Percentiles rank a stretch among this genome's conserved stretches.
Evolutionary conservation across 2,797 vertebrate species (phyloP).

Genomic region (Benthosema pterotum): DNA sequence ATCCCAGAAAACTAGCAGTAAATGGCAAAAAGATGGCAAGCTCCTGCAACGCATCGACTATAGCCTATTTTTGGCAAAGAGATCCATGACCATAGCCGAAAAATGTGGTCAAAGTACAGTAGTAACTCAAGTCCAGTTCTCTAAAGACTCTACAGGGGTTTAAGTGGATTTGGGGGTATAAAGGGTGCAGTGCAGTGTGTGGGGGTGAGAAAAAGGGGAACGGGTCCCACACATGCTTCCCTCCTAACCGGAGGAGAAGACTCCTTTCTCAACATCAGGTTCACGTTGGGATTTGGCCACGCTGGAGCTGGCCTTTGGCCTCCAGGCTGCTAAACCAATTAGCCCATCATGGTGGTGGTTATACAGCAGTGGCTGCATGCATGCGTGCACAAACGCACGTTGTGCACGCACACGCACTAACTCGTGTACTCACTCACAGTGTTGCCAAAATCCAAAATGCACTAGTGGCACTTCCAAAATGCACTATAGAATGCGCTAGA

Average conservation of each 20-base stretch:
- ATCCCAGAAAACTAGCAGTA: no score
- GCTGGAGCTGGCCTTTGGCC: slow-evolving; percentile 81
- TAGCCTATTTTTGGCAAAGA: no score
- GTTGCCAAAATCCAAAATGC: no score
- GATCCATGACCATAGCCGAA: no score
- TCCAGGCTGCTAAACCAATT: slow-evolving; percentile 84
- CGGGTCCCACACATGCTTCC: slow-evolving; percentile 74
- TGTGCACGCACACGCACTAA: no score
- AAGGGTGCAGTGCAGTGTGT: slow-evolving; percentile 10
- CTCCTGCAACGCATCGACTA: no score
- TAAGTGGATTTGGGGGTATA: slow-evolving; percentile 51
- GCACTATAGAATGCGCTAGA: no score
- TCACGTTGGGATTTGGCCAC: slow-evolving; percentile 80
- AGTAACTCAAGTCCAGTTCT: no score
- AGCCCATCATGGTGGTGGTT: slow-evolving; percentile 79
- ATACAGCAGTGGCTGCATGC: slow-evolving; percentile 59
- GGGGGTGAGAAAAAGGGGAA: slow-evolving; percentile 47
- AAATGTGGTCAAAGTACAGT: no score
- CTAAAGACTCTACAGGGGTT: slow-evolving; percentile 9
- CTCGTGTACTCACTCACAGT: slow-evolving; percentile 33
- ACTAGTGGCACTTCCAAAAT: no score
- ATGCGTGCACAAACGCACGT: slow-evolving; percentile 45
- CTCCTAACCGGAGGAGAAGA: slow-evolving; percentile 55
- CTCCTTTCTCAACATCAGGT: slow-evolving; percentile 81
- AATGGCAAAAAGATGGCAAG: no score